Evolutionary conservation across 2,888 invertebrate genomes (phyloP), one percentile per base, ranked within the genome.

Genomic region (Brachycybe producta): DNA sequence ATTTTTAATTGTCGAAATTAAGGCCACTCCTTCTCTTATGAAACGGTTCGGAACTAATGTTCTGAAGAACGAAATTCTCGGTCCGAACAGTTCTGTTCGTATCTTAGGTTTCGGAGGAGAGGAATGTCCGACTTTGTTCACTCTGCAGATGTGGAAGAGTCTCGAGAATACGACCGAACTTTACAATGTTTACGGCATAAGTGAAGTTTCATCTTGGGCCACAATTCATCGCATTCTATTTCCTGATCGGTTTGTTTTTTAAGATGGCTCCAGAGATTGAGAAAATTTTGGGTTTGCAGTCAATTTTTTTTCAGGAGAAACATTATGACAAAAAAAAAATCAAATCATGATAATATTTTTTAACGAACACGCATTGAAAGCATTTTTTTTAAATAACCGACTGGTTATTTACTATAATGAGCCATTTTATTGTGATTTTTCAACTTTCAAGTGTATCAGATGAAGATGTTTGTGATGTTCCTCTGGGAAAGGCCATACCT

Each of bases 131-230:
- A 53, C 46, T 27, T 52, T 68, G 13, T 65, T 67, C 39, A 65
- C 69, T 49, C 52, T 79, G 21, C 66, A 60, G 24, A 64, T 69
- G 54, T 66, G 74, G 39, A 74, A 70, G 59, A 62, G 70, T 56
- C 40, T 50, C 3, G 59, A 64, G 0, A 76, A 75, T 61, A 62
- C 61, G 51, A 75, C 63, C 26, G 52, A 55, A 15, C 54, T 92
- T 56, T 88, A 77, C 62, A 88, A 88, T 65, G 70, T 92, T 51
- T 94, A 94, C 70, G 94, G 94, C 32, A 80, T 90, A 15, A 92
- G 92, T 0, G 94, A 94, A 70, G 76, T 94, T 56, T 92, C 92
- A 0, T 88, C 88, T 65, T 94, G 92, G 92, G 82, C 87, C 1
- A 78, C 80, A 53, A 71, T 78, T 35, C 70, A 76, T 35, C 74